Percentiles rank a stretch among this genome's conserved stretches.
phyloP scores from a whole-genome alignment of 1,140 invertebrate genomes.

The Teleogryllus occipitalis region DNA sequence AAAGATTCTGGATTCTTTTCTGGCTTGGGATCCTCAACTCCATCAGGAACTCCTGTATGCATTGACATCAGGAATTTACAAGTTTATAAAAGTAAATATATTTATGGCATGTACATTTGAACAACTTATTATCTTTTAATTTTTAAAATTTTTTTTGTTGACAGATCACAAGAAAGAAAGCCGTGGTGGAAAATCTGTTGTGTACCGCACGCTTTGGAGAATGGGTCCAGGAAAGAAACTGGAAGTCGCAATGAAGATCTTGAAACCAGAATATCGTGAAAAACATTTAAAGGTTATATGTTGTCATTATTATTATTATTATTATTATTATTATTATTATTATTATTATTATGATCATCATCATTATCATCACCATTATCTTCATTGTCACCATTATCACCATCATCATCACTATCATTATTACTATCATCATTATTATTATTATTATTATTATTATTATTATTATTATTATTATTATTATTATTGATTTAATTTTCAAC shows the following conservation, averaged over 20 bases:
- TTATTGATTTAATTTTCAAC: too few relatives aligned
- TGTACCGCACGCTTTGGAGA: conserved; percentile 58
- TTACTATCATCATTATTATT: too few relatives aligned
- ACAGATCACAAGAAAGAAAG: conserved; percentile 50
- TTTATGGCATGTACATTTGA: not conserved
- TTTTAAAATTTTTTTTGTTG: not conserved
- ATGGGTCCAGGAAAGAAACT: conserved; percentile 59
- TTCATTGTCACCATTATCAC: too few relatives aligned
- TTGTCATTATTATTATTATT: not conserved
- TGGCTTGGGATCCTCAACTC: conserved; percentile 37
- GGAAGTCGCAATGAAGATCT: conserved; percentile 63
- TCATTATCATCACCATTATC: too few relatives aligned
- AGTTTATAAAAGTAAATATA: conserved; percentile 47
- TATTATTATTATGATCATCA: not conserved
- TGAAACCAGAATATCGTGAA: conserved; percentile 53
- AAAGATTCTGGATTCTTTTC: conserved; percentile 39
- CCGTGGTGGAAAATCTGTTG: conserved; percentile 49
- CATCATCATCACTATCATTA: too few relatives aligned
- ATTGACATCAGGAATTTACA: conserved; percentile 54
- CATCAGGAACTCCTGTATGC: conserved; percentile 43
- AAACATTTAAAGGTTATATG: conserved; percentile 44
- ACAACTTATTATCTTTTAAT: not conserved
- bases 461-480: too few relatives aligned
- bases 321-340: not conserved
- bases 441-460: too few relatives aligned